These are phyloP conservation scores for Leptonema lineaticorne DNA, from an alignment of 1,140 invertebrate species.

Conservation along the genomic window DNA sequence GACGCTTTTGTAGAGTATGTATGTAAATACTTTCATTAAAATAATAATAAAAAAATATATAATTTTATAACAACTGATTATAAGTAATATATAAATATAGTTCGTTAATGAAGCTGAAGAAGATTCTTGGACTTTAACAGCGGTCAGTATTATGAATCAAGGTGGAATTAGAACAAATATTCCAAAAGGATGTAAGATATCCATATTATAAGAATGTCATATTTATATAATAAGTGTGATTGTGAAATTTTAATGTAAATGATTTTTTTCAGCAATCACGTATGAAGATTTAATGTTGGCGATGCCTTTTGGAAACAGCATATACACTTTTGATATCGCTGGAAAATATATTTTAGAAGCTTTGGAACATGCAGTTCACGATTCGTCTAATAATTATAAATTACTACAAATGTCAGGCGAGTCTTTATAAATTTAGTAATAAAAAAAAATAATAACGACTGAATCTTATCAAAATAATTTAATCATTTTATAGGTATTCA, in stretches of 20 bases:
- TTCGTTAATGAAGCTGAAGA: slow-evolving; percentile 42
- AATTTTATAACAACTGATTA: too few species aligned
- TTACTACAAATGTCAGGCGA: slow-evolving; percentile 59
- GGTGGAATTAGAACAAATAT: slow-evolving; percentile 65
- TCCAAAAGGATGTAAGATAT: slow-evolving; percentile 48
- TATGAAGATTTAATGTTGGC: slow-evolving; percentile 62
- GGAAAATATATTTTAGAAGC: slow-evolving; percentile 60
- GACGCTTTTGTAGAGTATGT: slow-evolving; percentile 65
- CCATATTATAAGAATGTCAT: background rate
- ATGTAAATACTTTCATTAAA: too few species aligned
- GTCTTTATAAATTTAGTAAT: too few species aligned
- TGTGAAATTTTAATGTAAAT: background rate
- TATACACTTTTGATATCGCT: slow-evolving; percentile 62
- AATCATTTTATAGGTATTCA: slow-evolving; percentile 43
- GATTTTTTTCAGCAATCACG: slow-evolving; percentile 53
- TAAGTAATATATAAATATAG: slow-evolving; percentile 21
- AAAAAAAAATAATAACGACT: too few species aligned
- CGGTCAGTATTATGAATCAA: slow-evolving; percentile 63
- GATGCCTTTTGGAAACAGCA: slow-evolving; percentile 65
- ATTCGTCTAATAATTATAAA: slow-evolving; percentile 47
- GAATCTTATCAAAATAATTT: background rate
- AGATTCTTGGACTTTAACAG: slow-evolving; percentile 61
- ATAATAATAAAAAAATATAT: too few species aligned
- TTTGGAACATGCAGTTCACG: slow-evolving; percentile 55
- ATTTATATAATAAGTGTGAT: background rate